Evolutionary conservation across 2,113 vertebrate genomes (phyloP).

Genomic region (Cnemophilus loriae): DNA sequence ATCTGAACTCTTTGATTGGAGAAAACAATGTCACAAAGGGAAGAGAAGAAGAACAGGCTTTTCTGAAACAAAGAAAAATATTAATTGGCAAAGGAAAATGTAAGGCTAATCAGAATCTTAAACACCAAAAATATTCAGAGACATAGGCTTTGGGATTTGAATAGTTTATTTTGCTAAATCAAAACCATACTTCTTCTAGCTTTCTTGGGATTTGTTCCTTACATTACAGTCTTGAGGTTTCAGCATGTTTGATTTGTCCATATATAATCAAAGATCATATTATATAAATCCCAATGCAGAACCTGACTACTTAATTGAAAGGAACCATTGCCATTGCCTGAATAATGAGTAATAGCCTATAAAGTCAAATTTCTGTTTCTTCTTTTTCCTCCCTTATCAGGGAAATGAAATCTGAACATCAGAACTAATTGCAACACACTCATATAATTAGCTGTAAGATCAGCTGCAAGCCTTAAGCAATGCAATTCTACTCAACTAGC

Average conservation of each 20-base stretch:
- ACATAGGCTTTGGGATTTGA: not conserved
- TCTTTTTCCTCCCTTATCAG: not conserved
- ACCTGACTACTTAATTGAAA: not conserved
- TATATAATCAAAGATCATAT: not conserved
- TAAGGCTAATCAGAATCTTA: not conserved
- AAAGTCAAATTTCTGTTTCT: not conserved
- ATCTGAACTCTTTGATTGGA: not conserved
- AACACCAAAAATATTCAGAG: not conserved
- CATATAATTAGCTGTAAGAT: not conserved
- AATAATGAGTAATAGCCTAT: not conserved
- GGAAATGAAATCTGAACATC: not conserved
- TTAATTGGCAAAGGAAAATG: not conserved
- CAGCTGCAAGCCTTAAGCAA: conserved; percentile 18
- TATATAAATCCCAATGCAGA: not conserved
- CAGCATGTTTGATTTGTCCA: not conserved
- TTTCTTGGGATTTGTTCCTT: not conserved
- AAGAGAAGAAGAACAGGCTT: not conserved
- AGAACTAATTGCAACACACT: not conserved
- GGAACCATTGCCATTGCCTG: not conserved
- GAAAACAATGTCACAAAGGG: not conserved
- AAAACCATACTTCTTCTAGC: not conserved
- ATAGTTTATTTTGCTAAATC: not conserved
- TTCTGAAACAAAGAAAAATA: not conserved
- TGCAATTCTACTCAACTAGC: not conserved
- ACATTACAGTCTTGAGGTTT: not conserved